Base-by-base conservation (phyloP, 92 coral and sea anemone species). In the Palythoa heliodiscus region DNA sequence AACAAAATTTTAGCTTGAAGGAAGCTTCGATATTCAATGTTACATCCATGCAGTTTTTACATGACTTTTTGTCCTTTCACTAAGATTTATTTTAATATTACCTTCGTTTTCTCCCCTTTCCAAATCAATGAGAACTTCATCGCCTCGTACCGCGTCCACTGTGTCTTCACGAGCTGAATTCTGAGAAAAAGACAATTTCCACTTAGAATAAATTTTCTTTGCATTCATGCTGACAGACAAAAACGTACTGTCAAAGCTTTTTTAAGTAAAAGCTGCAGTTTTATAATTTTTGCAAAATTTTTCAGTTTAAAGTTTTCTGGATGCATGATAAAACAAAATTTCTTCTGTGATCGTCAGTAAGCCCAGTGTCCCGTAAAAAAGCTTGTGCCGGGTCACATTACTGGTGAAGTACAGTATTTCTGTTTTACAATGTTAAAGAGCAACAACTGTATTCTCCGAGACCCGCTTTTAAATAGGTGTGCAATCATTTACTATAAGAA, bases 81-180 rank as follows among this genome's bases (percentile, higher is more conserved):
- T 12, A 10, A 0, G 7, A n/a, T 20, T 19, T n/a, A 2, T 2
- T 14, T 9, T 3, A 16, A 29, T 29, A 29, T 0, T 29, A 93
- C 97, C 94, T 78, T 80, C 91, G 58, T 93, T 90, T 14, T 91
- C 93, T 73, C 87, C 95, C 70, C 92, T 96, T 76, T 78, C 89
- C 29, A 96, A 70, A 52, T 96, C 96, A 22, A 96, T 89, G 16
- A 71, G 87, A 5, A 90, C 75, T 72, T 94, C 96, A 39, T 87
- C 86, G 11, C 99, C 99, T 19, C 99, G 93, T 9, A 88, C 92
- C 3, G 91, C 87, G 76, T 96, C 99, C 52, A 96, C 99, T 23
- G 95, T 94, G 20, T 96, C 95, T 75, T 96, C 99, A 11, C 94
- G 98, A 24, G 94, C 95, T 63, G 90, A 86, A 88, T 78, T 92